Evolutionary conservation across 2,113 vertebrate genomes (phyloP).

Genomic region (Strix uralensis): DNA sequence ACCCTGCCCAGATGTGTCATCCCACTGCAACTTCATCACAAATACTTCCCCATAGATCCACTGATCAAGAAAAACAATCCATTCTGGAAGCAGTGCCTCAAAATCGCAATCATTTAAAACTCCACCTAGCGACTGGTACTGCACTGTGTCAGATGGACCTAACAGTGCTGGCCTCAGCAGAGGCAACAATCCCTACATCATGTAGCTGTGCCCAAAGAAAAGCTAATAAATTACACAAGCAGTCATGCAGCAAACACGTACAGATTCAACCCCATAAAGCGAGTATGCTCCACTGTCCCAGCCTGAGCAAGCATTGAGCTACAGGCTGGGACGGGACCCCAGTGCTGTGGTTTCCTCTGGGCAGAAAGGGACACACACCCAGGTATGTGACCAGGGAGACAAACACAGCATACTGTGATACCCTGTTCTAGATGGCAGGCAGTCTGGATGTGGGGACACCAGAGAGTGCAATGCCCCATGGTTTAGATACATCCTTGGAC

Average conservation of each 20-base stretch:
- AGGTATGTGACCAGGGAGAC: not conserved
- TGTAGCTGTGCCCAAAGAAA: not conserved
- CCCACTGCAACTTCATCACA: rapidly evolving
- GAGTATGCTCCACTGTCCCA: not conserved
- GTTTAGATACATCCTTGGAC: not conserved
- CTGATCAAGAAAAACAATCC: not conserved
- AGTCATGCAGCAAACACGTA: not conserved
- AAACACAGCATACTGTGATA: not conserved
- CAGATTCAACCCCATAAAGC: not conserved
- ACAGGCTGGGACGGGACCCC: not conserved
- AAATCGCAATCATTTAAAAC: not conserved
- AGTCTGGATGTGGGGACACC: not conserved
- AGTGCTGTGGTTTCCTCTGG: not conserved
- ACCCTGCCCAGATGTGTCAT: not conserved
- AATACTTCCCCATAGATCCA: not conserved
- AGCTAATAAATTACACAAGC: not conserved
- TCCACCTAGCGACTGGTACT: not conserved
- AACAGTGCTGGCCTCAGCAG: not conserved
- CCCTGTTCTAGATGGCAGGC: not conserved
- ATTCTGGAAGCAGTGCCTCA: not conserved
- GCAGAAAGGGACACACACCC: not conserved
- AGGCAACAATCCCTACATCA: not conserved
- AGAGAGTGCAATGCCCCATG: too few relatives aligned
- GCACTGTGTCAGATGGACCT: not conserved
- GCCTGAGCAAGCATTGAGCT: not conserved